A percentile compares a stretch with the other conserved stretches of the same genome.
phyloP scores from a whole-genome alignment of 2,113 vertebrate genomes.

The Emydura subglobosa region DNA sequence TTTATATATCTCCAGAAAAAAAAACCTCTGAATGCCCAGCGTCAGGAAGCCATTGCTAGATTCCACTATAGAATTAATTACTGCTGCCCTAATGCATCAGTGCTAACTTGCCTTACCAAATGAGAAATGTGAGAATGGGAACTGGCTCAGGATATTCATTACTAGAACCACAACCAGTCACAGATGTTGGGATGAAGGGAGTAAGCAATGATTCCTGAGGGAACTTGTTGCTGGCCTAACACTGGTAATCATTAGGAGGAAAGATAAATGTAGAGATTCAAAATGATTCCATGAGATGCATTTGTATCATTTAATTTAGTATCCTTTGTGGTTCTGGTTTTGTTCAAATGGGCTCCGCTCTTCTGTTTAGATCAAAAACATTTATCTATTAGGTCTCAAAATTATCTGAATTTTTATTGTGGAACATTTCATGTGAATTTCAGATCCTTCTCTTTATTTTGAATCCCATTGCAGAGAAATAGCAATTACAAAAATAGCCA shows the following conservation, averaged over 20 bases:
- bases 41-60: not conserved
- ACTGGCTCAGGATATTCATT: slow-evolving; percentile 48
- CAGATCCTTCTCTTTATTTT: not conserved
- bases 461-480: not conserved
- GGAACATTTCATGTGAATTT: not conserved
- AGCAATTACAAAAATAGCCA: not conserved
- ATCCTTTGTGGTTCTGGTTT: not conserved
- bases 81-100: slow-evolving; percentile 29
- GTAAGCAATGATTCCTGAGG: slow-evolving; percentile 36
- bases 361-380: not conserved
- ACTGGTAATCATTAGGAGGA: not conserved
- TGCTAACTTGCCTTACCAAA: slow-evolving; percentile 65
- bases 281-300: not conserved
- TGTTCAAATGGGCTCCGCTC: not conserved
- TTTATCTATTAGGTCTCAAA: not conserved
- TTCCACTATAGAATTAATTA: slow-evolving; percentile 44
- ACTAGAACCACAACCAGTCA: slow-evolving; percentile 55
- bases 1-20: not conserved
- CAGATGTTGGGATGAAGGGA: slow-evolving; percentile 62
- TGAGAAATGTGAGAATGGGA: slow-evolving; percentile 62
- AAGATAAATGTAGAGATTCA: slow-evolving; percentile 34
- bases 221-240: slow-evolving; percentile 47
- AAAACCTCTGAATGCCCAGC: slow-evolving; percentile 7
- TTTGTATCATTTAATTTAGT: not conserved
- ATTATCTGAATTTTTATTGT: not conserved